Percentiles rank a stretch among this genome's conserved stretches.
These are phyloP conservation scores for Poecile atricapillus DNA, from an alignment of 2,113 vertebrate genomes.

Conservation along the genomic window DNA sequence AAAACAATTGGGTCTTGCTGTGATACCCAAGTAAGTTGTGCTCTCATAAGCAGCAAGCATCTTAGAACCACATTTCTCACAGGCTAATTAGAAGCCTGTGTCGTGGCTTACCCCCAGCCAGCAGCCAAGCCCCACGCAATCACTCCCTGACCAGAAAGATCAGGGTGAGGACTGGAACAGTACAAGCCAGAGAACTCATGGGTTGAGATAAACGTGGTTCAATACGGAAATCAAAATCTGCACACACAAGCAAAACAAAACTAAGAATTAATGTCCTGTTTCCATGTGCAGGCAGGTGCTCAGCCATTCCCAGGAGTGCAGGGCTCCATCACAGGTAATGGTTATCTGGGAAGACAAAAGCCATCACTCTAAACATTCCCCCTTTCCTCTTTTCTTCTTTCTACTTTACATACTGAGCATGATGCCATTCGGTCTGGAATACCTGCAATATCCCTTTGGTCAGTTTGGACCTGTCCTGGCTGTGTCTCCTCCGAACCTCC, in stretches of 20 bases:
- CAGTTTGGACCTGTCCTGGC: neutral
- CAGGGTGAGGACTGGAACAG: neutral
- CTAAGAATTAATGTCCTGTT: neutral
- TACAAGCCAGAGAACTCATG: neutral
- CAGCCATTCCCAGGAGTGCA: neutral
- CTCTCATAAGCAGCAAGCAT: neutral
- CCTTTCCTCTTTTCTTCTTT: neutral
- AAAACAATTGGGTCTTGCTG: neutral
- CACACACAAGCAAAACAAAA: neutral
- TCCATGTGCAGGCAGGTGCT: too few species aligned
- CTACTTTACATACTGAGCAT: neutral
- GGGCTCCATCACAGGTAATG: fast-evolving
- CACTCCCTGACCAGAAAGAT: neutral
- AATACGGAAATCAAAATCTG: neutral
- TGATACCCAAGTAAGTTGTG: neutral
- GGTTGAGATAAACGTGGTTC: neutral
- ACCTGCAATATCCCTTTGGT: neutral
- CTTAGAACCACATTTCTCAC: neutral
- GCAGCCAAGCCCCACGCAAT: neutral
- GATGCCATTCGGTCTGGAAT: neutral
- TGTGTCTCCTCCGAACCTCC: neutral
- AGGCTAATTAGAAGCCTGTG: neutral
- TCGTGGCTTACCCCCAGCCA: neutral
- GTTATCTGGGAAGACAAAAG: neutral
- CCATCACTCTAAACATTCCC: fast-evolving